Percentiles rank a stretch among this genome's conserved stretches.
These are phyloP conservation scores for Drosophila incognita DNA, from an alignment of 2,888 invertebrate species.

Conservation along the genomic window DNA sequence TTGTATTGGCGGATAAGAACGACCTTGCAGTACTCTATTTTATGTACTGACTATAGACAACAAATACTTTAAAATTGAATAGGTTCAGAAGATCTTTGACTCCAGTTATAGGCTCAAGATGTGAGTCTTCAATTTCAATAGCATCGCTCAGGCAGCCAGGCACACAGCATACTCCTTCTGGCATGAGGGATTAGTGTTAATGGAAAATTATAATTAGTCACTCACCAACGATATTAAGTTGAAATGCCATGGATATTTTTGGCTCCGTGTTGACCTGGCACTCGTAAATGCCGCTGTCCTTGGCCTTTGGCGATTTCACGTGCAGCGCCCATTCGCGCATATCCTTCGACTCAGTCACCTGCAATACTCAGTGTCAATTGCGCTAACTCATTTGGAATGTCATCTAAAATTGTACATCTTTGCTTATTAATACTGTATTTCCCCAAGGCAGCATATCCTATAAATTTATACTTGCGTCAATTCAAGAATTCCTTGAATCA, in stretches of 20 bases:
- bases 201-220: not conserved
- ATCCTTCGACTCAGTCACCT: constrained; percentile 87
- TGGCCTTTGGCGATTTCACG: constrained; percentile 93
- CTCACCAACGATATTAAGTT: constrained; percentile 94
- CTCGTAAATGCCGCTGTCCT: constrained; percentile 90
- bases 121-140: not conserved
- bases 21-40: not conserved
- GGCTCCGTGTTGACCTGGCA: constrained; percentile 91
- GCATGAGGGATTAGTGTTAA: not conserved
- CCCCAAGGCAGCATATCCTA: not conserved
- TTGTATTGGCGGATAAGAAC: not conserved
- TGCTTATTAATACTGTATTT: not conserved
- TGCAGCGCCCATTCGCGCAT: constrained; percentile 95
- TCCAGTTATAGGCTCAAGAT: not conserved
- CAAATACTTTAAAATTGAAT: not conserved
- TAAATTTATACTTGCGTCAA: not conserved
- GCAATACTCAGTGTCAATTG: constrained; percentile 26
- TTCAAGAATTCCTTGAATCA: not conserved
- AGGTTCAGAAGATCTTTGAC: not conserved
- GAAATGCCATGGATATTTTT: constrained; percentile 94
- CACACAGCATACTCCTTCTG: not conserved
- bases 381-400: not conserved
- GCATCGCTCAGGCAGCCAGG: not conserved
- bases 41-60: not conserved
- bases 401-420: not conserved